Conservation (phyloP, 2,797 vertebrate genomes). For the Simalia tracyae region DNA sequence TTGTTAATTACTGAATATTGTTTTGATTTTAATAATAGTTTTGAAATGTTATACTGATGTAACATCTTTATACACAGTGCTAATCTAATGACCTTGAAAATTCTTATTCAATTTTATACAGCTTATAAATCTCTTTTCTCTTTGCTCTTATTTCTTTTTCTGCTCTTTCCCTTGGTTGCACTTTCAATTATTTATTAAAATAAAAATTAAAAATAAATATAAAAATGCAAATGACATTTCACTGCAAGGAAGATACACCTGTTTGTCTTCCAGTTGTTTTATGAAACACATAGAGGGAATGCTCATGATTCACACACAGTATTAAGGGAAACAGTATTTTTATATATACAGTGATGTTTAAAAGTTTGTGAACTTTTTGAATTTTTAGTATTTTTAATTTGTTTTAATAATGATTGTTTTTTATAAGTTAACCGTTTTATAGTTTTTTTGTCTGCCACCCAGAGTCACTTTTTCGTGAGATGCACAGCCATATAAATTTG, state of each 20-base stretch:
- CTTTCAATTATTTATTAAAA: neutral
- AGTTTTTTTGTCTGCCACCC: too few relatives aligned
- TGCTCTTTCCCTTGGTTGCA: neutral
- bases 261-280: neutral
- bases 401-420: too few relatives aligned
- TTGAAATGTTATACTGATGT: neutral
- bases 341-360: too few relatives aligned
- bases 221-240: neutral
- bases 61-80: neutral
- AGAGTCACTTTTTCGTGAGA: too few relatives aligned
- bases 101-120: neutral
- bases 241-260: neutral
- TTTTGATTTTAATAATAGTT: neutral
- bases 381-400: too few relatives aligned
- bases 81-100: neutral
- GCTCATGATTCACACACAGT: neutral
- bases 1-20: neutral
- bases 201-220: neutral
- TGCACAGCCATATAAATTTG: too few relatives aligned
- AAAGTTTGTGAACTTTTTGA: too few relatives aligned
- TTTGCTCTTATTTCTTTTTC: neutral
- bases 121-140: neutral
- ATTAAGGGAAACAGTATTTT: neutral
- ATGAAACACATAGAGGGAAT: neutral
- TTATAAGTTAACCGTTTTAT: too few relatives aligned